Conservation (phyloP, 2,888 invertebrate species). For the Hoplodrina blanda region DNA sequence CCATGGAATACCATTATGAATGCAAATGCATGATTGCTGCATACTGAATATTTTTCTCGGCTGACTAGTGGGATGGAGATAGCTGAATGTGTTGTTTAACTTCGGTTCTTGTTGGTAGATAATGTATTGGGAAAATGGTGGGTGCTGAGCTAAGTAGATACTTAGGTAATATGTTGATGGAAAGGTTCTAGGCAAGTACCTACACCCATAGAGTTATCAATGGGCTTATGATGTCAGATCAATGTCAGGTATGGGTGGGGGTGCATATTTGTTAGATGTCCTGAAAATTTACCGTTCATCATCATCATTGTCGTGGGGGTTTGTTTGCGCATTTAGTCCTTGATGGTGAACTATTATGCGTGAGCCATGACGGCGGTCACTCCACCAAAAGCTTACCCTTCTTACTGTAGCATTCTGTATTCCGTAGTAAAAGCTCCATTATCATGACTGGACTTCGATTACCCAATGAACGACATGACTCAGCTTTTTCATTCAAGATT, state of each 20-base stretch:
- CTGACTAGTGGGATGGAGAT: conserved; percentile 1
- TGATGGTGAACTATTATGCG: too few relatives aligned
- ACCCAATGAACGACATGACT: background rate
- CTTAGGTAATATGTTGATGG: background rate
- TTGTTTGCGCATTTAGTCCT: too few relatives aligned
- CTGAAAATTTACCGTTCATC: too few relatives aligned
- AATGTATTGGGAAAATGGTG: conserved; percentile 3
- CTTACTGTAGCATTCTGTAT: background rate
- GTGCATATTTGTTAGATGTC: too few relatives aligned
- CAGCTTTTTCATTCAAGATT: background rate
- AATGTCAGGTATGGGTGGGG: too few relatives aligned
- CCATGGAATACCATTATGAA: conserved; percentile 39
- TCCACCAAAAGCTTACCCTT: too few relatives aligned
- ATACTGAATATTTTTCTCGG: conserved; percentile 27
- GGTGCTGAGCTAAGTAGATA: background rate
- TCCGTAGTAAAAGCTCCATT: background rate
- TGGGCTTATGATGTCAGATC: too few relatives aligned
- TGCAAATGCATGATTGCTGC: conserved; percentile 47
- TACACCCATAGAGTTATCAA: background rate
- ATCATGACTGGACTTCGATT: background rate
- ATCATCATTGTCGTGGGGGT: too few relatives aligned
- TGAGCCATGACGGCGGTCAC: too few relatives aligned
- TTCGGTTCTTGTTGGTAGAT: background rate
- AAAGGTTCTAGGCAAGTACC: background rate
- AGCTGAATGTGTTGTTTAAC: conserved; percentile 9